Percentiles rank a stretch among this genome's conserved stretches.
These are phyloP conservation scores for Sceloporus tristichus DNA, from an alignment of 2,113 vertebrate genomes.

Conservation along the genomic window DNA sequence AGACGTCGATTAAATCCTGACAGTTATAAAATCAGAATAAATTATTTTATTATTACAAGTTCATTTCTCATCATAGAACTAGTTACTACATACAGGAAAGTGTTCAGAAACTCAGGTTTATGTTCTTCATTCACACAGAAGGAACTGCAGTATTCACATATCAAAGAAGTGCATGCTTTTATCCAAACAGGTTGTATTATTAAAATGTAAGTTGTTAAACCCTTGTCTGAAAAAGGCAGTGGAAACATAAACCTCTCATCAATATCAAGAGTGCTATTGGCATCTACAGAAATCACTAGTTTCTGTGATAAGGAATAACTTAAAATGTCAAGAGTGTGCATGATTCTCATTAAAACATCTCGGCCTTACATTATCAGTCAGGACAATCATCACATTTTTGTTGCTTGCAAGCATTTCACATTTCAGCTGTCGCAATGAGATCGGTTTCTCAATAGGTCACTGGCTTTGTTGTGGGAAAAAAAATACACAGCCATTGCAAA, in stretches of 20 bases:
- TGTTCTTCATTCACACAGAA: background rate
- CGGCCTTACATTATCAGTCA: background rate
- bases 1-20: background rate
- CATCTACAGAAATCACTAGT: background rate
- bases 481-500: background rate
- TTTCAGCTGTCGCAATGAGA: background rate
- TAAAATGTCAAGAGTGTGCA: background rate
- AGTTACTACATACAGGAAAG: background rate
- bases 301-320: too few relatives aligned
- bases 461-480: background rate
- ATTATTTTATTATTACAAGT: background rate
- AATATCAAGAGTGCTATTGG: background rate
- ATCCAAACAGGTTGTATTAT: background rate
- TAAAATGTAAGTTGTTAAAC: background rate
- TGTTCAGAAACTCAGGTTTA: background rate
- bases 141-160: background rate
- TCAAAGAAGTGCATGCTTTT: background rate
- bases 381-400: background rate
- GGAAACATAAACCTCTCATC: background rate
- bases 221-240: background rate
- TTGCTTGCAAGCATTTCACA: background rate
- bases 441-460: background rate
- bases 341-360: background rate
- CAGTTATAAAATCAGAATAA: background rate
- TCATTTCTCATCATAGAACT: background rate